Evolutionary conservation across 2,888 invertebrate species (phyloP), one percentile per base, ranked within the genome.

Genomic region (Acrobeloides nanus): DNA sequence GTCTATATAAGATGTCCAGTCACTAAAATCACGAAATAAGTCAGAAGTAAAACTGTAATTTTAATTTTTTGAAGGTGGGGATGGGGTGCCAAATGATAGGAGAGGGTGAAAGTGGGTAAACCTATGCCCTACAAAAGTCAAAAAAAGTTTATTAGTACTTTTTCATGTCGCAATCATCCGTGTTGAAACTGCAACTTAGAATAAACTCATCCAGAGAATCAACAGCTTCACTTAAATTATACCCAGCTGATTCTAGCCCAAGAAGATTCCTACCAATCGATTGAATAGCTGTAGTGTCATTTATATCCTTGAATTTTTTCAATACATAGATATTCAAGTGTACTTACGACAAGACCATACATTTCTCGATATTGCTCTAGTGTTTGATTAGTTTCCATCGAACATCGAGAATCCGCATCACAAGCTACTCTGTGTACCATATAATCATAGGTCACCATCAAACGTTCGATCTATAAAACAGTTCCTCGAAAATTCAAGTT

Each of bases 101-200:
- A n/a, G n/a, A n/a, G n/a, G n/a, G n/a, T n/a, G n/a, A n/a, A n/a
- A n/a, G n/a, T n/a, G n/a, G n/a, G n/a, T n/a, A n/a, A n/a, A n/a
- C n/a, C n/a, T n/a, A n/a, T n/a, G n/a, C n/a, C n/a, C n/a, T n/a
- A n/a, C n/a, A n/a, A n/a, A n/a, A n/a, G n/a, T n/a, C n/a, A n/a
- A n/a, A n/a, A n/a, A n/a, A n/a, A n/a, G n/a, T n/a, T n/a, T n/a
- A n/a, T 3, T 35, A 35, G 12, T 35, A 21, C 20, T 23, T 23
- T 35, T 15, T 44, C 47, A 46, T 26, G 34, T 21, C 40, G 38
- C 58, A 58, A 33, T 56, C 58, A 15, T 29, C 6, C 4, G 55
- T 56, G 41, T 58, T 59, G 49, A 59, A 58, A 29, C 47, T 43
- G 39, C 58, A 58, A 24, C 50, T 44, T 24, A 34, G 50, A 7